Conservation (phyloP, 2,888 invertebrate genomes). For the Netelia melanura region DNA sequence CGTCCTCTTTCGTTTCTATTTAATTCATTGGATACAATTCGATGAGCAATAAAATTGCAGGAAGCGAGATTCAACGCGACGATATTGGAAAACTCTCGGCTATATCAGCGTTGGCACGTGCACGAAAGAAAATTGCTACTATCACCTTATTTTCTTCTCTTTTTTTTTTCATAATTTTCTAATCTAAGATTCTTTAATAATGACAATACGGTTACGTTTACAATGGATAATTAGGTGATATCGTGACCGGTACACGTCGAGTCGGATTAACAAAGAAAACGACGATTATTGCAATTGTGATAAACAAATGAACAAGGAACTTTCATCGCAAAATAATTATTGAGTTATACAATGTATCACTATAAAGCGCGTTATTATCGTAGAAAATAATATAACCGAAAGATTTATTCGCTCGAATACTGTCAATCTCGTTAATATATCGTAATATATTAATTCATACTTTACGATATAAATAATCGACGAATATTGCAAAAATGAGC, state of each 20-base stretch:
- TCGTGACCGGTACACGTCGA: slow-evolving; percentile 24
- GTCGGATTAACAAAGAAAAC: slow-evolving; percentile 29
- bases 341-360: slow-evolving; percentile 20
- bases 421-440: slow-evolving; percentile 32
- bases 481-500: slow-evolving; percentile 18
- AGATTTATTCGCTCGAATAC: slow-evolving; percentile 53
- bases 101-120: slow-evolving; percentile 32
- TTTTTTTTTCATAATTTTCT: slow-evolving; percentile 11
- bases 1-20: not conserved
- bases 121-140: slow-evolving; percentile 29
- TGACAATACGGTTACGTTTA: slow-evolving; percentile 20
- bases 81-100: slow-evolving; percentile 11
- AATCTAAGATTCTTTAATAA: slow-evolving; percentile 10
- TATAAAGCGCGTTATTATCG: slow-evolving; percentile 36
- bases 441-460: slow-evolving; percentile 1
- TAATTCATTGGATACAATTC: slow-evolving; percentile 17
- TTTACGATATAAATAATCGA: slow-evolving; percentile 36
- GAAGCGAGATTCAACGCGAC: not conserved
- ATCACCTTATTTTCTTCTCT: slow-evolving; percentile 41
- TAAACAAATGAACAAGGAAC: slow-evolving; percentile 59
- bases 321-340: slow-evolving; percentile 57
- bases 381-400: slow-evolving; percentile 51
- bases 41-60: slow-evolving; percentile 9
- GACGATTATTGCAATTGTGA: slow-evolving; percentile 53
- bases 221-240: slow-evolving; percentile 18